phyloP scores from a whole-genome alignment of 2,797 vertebrate genomes.

The Allobates femoralis region DNA sequence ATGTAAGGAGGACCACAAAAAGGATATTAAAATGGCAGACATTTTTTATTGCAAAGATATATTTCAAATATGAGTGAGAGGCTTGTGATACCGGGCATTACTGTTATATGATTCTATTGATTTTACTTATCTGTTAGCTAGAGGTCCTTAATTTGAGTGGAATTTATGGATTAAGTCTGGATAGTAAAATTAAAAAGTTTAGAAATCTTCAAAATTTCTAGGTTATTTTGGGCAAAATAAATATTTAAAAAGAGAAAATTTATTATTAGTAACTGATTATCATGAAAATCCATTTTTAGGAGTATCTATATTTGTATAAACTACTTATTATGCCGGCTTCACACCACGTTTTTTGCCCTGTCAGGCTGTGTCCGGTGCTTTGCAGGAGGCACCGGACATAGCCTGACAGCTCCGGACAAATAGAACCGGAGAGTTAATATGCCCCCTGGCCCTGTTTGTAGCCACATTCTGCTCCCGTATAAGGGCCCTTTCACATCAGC shows the following conservation, averaged over 20 bases:
- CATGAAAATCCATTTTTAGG: background rate
- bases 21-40: background rate
- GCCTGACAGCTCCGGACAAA: no score
- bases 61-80: slow-evolving; percentile 18
- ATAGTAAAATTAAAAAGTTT: background rate
- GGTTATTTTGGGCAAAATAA: background rate
- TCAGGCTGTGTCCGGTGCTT: no score
- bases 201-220: background rate
- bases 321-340: no score
- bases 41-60: background rate
- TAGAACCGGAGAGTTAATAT: no score
- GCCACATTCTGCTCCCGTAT: no score
- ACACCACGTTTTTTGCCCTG: no score
- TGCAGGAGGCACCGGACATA: no score
- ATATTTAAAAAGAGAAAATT: background rate
- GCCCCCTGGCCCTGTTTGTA: no score
- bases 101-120: background rate
- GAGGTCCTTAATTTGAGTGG: slow-evolving; percentile 3
- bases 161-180: background rate
- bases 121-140: slow-evolving; percentile 22
- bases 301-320: background rate
- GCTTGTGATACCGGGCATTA: background rate
- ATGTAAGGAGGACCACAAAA: background rate
- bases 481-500: no score
- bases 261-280: background rate